Evolutionary conservation across 2,888 invertebrate genomes (phyloP).

Genomic region (Spatulosminthurus flaviceps): DNA sequence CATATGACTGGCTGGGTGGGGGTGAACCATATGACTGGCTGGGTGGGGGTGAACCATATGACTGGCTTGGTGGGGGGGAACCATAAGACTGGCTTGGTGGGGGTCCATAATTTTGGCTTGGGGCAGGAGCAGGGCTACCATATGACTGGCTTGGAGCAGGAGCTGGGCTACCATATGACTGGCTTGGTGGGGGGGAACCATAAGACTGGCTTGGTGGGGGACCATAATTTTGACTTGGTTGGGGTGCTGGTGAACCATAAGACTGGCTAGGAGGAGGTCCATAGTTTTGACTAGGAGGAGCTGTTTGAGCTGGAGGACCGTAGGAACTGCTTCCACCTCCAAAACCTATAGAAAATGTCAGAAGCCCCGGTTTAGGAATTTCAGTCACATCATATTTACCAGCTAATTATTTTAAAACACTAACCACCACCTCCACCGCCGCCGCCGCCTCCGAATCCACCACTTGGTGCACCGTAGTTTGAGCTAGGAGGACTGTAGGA

Average conservation of each 20-base stretch:
- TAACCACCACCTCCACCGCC: background rate
- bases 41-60: background rate
- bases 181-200: background rate
- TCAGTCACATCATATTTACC: no score
- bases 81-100: slow-evolving; percentile 7
- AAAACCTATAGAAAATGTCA: background rate
- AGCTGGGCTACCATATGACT: background rate
- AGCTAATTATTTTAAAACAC: no score
- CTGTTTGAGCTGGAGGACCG: background rate
- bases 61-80: background rate
- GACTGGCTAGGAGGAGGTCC: background rate
- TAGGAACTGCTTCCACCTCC: background rate
- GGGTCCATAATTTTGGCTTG: background rate
- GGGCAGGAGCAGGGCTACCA: background rate
- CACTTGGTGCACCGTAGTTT: slow-evolving; percentile 1
- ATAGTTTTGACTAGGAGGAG: slow-evolving; percentile 1
- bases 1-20: background rate
- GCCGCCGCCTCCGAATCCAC: background rate
- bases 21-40: background rate
- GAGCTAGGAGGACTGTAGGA: background rate
- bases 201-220: slow-evolving; percentile 9
- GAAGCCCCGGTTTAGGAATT: no score
- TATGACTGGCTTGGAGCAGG: background rate
- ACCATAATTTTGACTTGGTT: background rate
- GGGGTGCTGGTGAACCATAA: background rate